A percentile compares a stretch with the other conserved stretches of the same genome.
These are phyloP conservation scores for Phytoseiulus persimilis DNA, from an alignment of 2,888 invertebrate genomes.

Conservation along the genomic window DNA sequence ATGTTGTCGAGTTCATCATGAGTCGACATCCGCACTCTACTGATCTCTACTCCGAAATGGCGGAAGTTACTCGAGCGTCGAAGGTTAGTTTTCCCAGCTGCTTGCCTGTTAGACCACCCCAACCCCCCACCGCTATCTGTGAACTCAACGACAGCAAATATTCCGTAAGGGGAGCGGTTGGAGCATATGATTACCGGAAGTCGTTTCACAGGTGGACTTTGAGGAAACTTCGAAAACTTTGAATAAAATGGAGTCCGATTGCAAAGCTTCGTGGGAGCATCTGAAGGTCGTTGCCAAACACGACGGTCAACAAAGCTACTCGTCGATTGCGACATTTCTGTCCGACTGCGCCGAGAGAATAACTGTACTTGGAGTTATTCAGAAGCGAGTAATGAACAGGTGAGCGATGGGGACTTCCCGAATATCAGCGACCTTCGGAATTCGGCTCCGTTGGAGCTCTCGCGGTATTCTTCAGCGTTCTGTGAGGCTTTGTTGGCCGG, in stretches of 20 bases:
- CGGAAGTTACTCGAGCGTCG: conserved; percentile 70
- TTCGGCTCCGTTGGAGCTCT: too few species aligned
- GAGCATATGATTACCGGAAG: background rate
- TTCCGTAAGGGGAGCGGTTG: too few species aligned
- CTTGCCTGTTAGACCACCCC: too few species aligned
- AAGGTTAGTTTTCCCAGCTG: conserved; percentile 42
- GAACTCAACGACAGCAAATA: too few species aligned
- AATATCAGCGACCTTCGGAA: background rate
- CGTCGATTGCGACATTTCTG: conserved; percentile 76
- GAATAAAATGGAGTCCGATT: conserved; percentile 80
- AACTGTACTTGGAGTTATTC: conserved; percentile 80
- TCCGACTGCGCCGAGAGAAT: conserved; percentile 95
- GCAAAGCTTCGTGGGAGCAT: conserved; percentile 94
- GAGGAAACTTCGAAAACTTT: conserved; percentile 79
- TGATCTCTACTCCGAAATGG: conserved; percentile 81
- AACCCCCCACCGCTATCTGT: too few species aligned
- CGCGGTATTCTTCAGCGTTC: too few species aligned
- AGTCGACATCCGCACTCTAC: conserved; percentile 58
- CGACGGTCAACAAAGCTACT: conserved; percentile 68
- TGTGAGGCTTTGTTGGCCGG: too few species aligned
- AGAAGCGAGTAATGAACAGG: conserved; percentile 82
- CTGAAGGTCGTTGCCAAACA: conserved; percentile 88
- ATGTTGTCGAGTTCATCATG: conserved; percentile 55
- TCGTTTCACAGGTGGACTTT: conserved; percentile 70
- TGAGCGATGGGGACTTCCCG: conserved; percentile 47